Evolutionary conservation across 2,113 vertebrate species (phyloP), one percentile per base, ranked within the genome.

Genomic region (Ascaphus truei): DNA sequence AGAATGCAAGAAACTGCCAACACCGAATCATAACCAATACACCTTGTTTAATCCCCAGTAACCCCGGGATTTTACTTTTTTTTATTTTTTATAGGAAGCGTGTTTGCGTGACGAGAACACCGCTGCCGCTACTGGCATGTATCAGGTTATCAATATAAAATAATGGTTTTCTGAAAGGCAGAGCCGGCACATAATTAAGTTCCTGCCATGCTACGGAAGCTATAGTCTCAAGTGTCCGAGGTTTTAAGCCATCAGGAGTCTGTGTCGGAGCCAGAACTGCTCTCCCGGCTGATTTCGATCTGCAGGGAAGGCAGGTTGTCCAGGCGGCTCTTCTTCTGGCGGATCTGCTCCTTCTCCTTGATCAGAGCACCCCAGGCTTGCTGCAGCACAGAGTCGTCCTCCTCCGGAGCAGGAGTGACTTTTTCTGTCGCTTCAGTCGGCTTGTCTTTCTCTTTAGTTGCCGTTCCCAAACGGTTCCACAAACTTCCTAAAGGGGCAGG

Each of bases 281-380:
- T 97, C 79, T 99, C 96, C 25, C 93, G 88, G 87, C 97, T 98
- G 85, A 98, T 98, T 86, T 99, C 96, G 6, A 98, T 99, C 80
- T 99, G 97, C 73, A 99, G 88, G 0, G 96, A 98, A 0, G 97
- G 96, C 72, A 98, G 89, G 84, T 94, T 90, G 87, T 98, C 97
- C 80, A 99, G 84, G 0, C 96, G 92, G 75, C 95, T 96, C 85
- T 96, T 98, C 86, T 98, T 98, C 79, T 95, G 87, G 74, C 91
- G 91, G 80, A 93, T 78, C 6, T 92, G 87, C 81, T 98, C 92
- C 77, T 99, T 99, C 79, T 96, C 90, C 83, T 96, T 96, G 76
- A 99, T 98, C 82, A 98, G 91, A 79, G 93, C 94, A 18, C 97
- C 96, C 97, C 97, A 99, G 5, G 96, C 88, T 76, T 88, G 86